Base-by-base conservation (phyloP, 2,888 invertebrate species). In the Drosophila robusta region DNA sequence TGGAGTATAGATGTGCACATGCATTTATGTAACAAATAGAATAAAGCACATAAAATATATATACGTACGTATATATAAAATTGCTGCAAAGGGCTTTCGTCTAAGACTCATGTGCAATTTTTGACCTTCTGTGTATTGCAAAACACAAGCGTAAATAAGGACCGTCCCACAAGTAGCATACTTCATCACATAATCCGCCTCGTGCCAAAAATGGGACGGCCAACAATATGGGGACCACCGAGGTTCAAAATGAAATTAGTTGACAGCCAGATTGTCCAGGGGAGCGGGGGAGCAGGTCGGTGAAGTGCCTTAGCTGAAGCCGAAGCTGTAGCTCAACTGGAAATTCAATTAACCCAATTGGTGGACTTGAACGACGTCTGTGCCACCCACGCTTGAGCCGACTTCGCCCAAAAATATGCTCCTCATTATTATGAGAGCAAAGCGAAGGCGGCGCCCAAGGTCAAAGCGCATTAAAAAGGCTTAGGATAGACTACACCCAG, bases 271-370 rank as follows among this genome's bases (percentile, higher is more conserved):
- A 69, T 86, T 75, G 62, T 69, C 46, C 50, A 29, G 29, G n/a
- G 8, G 11, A 16, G 9, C 24, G 12, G 18, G 18, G 18, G 46
- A 45, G 26, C 29, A 14, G 6, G 45, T 41, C 38, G 50, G 9
- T 32, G 63, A 36, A 50, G 38, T 29, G 49, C 29, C 38, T 29
- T 14, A 32, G 34, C 46, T 29, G 22, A 36, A 47, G 41, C 14
- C 49, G 44, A 26, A n/a, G 55, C 75, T 62, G 45, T n/a, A 67
- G 69, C 70, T 79, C 57, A 68, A 78, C 80, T 75, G 70, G 66
- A 88, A 88, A 83, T 86, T 88, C 78, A 88, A 86, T 88, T 86
- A 88, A 83, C 80, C 75, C 80, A 80, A 88, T 83, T 83, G 88
- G 60, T 57, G 46, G 61, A 62, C 60, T 44, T 39, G 57, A 49